These are phyloP conservation scores for Sinelater perroti DNA, from an alignment of 2,888 invertebrate species.

Conservation along the genomic window DNA sequence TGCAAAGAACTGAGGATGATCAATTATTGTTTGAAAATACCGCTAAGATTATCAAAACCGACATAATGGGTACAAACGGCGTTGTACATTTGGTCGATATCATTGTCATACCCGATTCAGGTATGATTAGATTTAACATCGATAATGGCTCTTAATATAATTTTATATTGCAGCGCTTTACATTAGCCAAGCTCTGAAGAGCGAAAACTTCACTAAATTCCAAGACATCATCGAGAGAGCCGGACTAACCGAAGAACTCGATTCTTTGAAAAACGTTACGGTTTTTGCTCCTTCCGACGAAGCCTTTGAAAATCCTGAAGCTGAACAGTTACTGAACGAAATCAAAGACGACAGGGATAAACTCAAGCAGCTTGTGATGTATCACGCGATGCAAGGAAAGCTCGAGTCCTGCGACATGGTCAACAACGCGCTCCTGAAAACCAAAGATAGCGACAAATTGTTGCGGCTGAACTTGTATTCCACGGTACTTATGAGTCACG, in stretches of 20 bases:
- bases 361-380: slow-evolving; percentile 68
- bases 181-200: slow-evolving; percentile 62
- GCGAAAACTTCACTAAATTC: slow-evolving; percentile 70
- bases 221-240: slow-evolving; percentile 65
- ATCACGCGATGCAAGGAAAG: slow-evolving; percentile 69
- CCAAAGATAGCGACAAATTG: slow-evolving; percentile 60
- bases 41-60: slow-evolving; percentile 66
- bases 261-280: slow-evolving; percentile 68
- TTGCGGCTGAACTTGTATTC: slow-evolving; percentile 70
- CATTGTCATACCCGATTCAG: slow-evolving; percentile 71
- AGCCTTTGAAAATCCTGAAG: slow-evolving; percentile 65
- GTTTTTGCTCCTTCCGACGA: slow-evolving; percentile 72
- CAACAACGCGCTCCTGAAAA: slow-evolving; percentile 64
- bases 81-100: slow-evolving; percentile 75
- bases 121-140: slow-evolving; percentile 47
- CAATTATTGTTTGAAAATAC: slow-evolving; percentile 67
- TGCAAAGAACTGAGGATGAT: slow-evolving; percentile 63
- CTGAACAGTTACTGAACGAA: slow-evolving; percentile 56
- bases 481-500: slow-evolving; percentile 60
- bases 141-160: not conserved
- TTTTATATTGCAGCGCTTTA: slow-evolving; percentile 49
- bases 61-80: slow-evolving; percentile 77
- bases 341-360: slow-evolving; percentile 60
- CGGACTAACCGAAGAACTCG: slow-evolving; percentile 65
- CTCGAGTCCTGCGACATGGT: slow-evolving; percentile 65